Percentiles rank a stretch among this genome's conserved stretches.
These are phyloP conservation scores for Talpa occidentalis DNA, from an alignment of 2,113 vertebrate species.

Conservation along the genomic window DNA sequence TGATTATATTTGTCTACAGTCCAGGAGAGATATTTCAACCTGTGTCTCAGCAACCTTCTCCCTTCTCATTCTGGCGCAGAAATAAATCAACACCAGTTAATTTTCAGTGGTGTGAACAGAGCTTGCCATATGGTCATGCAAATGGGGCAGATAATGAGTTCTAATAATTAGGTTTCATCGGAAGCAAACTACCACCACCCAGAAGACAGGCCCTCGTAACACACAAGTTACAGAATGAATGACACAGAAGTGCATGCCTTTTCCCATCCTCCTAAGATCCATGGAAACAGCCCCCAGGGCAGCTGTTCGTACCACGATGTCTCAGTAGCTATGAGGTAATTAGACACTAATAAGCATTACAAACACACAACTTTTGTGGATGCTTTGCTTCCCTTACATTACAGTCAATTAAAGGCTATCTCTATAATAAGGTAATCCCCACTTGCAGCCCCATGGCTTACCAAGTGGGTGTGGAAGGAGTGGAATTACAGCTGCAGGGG, in stretches of 20 bases:
- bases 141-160: neutral
- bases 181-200: constrained; percentile 26
- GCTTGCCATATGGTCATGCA: neutral
- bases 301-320: neutral
- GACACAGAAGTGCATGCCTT: neutral
- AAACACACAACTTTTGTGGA: neutral
- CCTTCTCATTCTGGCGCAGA: neutral
- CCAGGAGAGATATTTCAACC: neutral
- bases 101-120: neutral
- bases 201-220: neutral
- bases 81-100: neutral
- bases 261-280: neutral
- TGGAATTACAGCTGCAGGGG: neutral
- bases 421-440: neutral
- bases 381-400: neutral
- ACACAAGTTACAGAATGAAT: neutral
- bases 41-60: neutral
- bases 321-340: neutral
- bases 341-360: neutral
- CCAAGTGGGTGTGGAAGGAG: neutral
- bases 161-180: neutral
- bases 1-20: neutral
- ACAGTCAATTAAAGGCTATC: constrained; percentile 41
- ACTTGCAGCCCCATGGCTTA: neutral
- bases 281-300: neutral